Evolutionary conservation across 2,113 vertebrate species (phyloP), one percentile per base, ranked within the genome.

Genomic region (Tyto alba): DNA sequence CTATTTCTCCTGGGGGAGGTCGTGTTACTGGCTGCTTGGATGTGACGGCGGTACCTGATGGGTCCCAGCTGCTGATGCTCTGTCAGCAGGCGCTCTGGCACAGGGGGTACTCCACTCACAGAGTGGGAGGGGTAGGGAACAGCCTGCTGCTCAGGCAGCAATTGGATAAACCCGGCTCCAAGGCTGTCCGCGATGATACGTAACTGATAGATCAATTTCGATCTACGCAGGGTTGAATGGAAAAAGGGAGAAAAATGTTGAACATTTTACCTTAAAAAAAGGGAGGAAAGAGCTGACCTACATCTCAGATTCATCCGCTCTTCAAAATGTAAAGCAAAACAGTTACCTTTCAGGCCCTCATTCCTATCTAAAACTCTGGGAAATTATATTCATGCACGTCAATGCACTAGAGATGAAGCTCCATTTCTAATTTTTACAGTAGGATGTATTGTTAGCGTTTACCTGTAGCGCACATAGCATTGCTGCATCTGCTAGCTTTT

Each of bases 1-100:
- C 68, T 81, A 13, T 78, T 88, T 47, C 94, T 82, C 94, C 30
- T 32, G 95, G 74, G 94, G 96, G 69, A 93, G 91, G 75, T 96
- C 15, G 10, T 74, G 76, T 96, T 96, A 76, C 94, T 0, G 11
- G 62, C 84, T 86, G 71, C 78, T 73, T 25, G 4, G 84, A 38
- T 5, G 2, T 62, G 68, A 63, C 76, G 69, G 85, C 5, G 5
- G 53, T 81, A 93, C 85, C 79, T 96, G 96, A 97, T 76, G 85
- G 50, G 57, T 95, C 89, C 73, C 97, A 97, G 96, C 92, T 87
- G 94, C 92, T 7, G 4, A 8, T 47, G 50, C 53, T 77, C 40
- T 41, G 55, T 74, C 88, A 89, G 67, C 64, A 68, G 93, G 71
- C 87, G 73, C 62, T 79, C 25, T 16, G 41, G 10, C 6, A 30